Conservation (phyloP, 2,113 vertebrate genomes). For the Pontoporia blainvillei region DNA sequence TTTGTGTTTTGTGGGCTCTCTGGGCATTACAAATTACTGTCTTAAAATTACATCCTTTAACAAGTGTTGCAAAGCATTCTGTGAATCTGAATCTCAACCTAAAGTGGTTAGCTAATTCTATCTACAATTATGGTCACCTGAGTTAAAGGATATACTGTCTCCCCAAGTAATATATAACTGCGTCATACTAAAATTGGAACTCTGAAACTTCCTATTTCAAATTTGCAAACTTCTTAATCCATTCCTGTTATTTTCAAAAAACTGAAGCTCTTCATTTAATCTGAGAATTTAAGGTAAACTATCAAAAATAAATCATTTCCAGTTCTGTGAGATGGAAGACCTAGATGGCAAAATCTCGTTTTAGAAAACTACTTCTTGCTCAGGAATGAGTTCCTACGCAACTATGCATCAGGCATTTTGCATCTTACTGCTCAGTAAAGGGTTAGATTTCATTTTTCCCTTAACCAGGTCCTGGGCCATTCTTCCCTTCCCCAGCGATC, state of each 20-base stretch:
- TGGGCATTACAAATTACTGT: neutral
- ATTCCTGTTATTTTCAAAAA: neutral
- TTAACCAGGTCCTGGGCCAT: neutral
- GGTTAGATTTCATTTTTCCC: neutral
- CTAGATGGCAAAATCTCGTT: neutral
- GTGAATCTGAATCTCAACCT: neutral
- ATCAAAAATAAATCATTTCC: neutral
- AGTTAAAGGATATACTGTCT: neutral
- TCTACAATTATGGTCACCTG: rapidly evolving
- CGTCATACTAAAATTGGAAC: neutral
- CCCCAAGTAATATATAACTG: neutral
- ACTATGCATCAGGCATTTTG: neutral
- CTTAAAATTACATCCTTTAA: neutral
- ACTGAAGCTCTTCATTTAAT: neutral
- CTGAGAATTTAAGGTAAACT: neutral
- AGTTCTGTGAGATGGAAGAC: neutral
- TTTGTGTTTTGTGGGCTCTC: neutral
- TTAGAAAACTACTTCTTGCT: neutral
- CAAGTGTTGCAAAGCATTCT: neutral
- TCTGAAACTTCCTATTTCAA: neutral
- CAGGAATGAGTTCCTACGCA: neutral
- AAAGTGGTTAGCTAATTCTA: neutral
- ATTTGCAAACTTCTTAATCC: neutral
- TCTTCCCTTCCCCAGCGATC: neutral
- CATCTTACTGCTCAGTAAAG: neutral